These are phyloP conservation scores for Catharus ustulatus DNA, from an alignment of 2,797 vertebrate species.

Conservation along the genomic window DNA sequence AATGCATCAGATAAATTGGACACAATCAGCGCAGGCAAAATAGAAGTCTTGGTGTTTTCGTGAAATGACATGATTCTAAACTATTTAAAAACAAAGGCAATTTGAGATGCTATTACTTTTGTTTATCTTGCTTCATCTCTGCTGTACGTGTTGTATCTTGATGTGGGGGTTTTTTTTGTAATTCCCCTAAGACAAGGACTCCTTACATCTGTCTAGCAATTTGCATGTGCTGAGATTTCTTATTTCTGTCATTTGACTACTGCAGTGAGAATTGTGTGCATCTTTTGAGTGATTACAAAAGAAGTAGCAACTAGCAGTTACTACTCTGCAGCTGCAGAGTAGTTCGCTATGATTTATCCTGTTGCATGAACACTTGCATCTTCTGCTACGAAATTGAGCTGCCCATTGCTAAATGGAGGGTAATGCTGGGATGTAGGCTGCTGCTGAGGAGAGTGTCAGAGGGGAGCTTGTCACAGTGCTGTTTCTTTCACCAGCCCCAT, in stretches of 20 bases:
- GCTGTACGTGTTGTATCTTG: not conserved
- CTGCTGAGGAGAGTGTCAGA: not conserved
- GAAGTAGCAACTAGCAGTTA: not conserved
- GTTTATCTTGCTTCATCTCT: conserved; percentile 2
- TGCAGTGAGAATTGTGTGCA: not conserved
- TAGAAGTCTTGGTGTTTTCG: not conserved
- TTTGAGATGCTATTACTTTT: not conserved
- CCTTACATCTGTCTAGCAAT: not conserved
- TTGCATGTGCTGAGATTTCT: not conserved
- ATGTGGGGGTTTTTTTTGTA: not conserved
- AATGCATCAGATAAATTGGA: conserved; percentile 10
- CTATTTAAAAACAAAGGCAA: not conserved
- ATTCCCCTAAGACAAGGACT: not conserved
- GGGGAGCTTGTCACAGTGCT: not conserved
- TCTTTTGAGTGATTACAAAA: not conserved
- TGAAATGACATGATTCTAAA: not conserved
- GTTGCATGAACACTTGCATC: not conserved
- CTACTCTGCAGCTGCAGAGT: not conserved
- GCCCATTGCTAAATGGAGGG: not conserved
- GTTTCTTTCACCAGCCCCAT: not conserved
- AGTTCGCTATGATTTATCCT: not conserved
- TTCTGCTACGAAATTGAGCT: not conserved
- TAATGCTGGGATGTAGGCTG: not conserved
- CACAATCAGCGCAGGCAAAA: not conserved
- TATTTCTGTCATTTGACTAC: not conserved